These are phyloP conservation scores for Phanerotoma sp. DNA, from an alignment of 2,888 invertebrate genomes.

Conservation along the genomic window DNA sequence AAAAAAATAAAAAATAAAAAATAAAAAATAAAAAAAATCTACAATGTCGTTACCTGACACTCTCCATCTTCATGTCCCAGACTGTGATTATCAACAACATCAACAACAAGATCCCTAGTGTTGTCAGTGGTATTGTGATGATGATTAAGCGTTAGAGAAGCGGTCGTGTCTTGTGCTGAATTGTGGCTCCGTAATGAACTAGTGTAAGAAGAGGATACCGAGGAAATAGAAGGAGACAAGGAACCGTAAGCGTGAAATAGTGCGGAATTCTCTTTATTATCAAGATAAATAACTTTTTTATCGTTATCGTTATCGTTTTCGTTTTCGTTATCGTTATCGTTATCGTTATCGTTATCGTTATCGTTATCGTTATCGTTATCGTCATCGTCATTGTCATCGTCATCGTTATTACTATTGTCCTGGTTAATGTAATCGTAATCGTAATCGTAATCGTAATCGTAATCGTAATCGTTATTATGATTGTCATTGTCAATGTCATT, in stretches of 20 bases:
- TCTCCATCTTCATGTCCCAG: background rate
- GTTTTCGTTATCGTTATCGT: slow-evolving; percentile 29
- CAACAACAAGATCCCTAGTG: background rate
- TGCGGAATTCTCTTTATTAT: slow-evolving; percentile 19
- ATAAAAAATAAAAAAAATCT: background rate
- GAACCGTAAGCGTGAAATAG: slow-evolving; percentile 12
- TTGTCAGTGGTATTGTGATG: background rate
- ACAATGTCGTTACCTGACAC: background rate
- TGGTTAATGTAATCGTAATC: slow-evolving; percentile 1
- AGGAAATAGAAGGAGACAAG: background rate
- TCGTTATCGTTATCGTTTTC: slow-evolving; percentile 7
- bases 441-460: slow-evolving; percentile 2
- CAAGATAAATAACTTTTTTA: slow-evolving; percentile 2
- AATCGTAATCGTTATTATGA: slow-evolving; percentile 30
- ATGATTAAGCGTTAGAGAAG: background rate
- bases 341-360: slow-evolving; percentile 9
- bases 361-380: slow-evolving; percentile 1
- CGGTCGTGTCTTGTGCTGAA: background rate
- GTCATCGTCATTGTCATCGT: too few species aligned
- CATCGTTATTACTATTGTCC: too few species aligned
- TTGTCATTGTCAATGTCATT: slow-evolving; percentile 10
- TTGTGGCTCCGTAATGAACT: background rate
- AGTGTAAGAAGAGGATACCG: slow-evolving; percentile 1
- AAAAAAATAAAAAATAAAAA: background rate
- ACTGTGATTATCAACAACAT: background rate